Evolutionary conservation across 2,888 invertebrate genomes (phyloP), one percentile per base, ranked within the genome.

Genomic region (Diploptera punctata): DNA sequence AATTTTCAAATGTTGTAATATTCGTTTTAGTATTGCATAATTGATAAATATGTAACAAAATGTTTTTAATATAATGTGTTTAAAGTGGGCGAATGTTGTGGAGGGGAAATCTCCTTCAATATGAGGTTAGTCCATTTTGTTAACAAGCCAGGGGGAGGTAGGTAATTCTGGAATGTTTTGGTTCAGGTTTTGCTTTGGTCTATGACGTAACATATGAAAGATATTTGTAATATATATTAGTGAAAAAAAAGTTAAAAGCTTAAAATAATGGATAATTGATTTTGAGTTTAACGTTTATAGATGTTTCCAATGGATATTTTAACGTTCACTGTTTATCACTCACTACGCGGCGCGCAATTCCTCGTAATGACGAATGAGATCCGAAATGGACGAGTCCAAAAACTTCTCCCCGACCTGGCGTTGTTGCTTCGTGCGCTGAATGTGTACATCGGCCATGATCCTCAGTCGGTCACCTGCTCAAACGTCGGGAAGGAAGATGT

Each of bases 361-460:
- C 65, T 65, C 65, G n/a, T 47, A 21, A 67, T 72, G 71, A 72
- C 57, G 71, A 71, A 72, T 68, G 68, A 26, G 18, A 69, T 33
- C 29, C 71, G 26, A 54, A 52, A 43, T 70, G 73, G 72, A 47
- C 31, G 68, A 69, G 62, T 68, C 68, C 68, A 68, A 49, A 26
- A 33, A 52, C 26, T 16, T 29, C 47, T 33, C 52, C 43, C 43
- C 52, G 71, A 71, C 71, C 61, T 62, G 68, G 61, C 68, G 65
- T 49, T 52, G 68, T 67, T 47, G 65, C 65, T 65, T 47, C 65
- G 65, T 65, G 49, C 31, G 52, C 47, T 52, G 33, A 47, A 49
- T 62, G 70, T 70, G 70, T 69, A 44, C 73, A 70, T 72, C 76
- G 74, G 76, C 76, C 76, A 76, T 76, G 74, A 73, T 74, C 69